Evolutionary conservation across 2,797 vertebrate species (phyloP).

Genomic region (Onychomys torridus): DNA sequence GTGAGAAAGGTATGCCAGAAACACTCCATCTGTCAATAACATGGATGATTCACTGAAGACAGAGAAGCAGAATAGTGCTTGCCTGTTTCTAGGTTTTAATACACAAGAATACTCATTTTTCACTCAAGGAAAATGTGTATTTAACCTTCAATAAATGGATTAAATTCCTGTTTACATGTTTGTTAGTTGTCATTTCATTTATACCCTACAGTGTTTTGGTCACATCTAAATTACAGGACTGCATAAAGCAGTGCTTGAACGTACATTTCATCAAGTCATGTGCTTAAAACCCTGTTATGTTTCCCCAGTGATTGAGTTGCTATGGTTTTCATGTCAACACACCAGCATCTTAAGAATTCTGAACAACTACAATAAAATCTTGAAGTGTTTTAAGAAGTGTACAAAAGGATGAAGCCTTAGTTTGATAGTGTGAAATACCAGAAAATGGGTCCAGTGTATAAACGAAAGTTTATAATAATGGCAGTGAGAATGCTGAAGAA

Average conservation of each 20-base stretch:
- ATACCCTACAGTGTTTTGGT: background rate
- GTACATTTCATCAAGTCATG: background rate
- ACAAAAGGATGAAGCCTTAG: background rate
- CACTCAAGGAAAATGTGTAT: background rate
- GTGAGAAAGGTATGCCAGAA: conserved; percentile 48
- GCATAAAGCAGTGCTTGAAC: background rate
- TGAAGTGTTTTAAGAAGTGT: conserved; percentile 36
- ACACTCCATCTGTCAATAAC: conserved; percentile 24
- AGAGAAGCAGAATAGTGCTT: background rate
- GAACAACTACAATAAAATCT: background rate
- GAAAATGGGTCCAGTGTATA: background rate
- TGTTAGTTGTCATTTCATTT: background rate
- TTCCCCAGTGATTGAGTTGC: background rate
- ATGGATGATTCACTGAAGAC: background rate
- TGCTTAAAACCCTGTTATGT: background rate
- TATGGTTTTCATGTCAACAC: background rate
- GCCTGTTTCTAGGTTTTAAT: background rate
- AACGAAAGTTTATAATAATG: conserved; percentile 26
- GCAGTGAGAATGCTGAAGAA: background rate
- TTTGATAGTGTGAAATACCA: background rate
- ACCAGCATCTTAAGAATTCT: conserved; percentile 12
- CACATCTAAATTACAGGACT: conserved; percentile 1
- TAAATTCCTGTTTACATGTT: background rate
- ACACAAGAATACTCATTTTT: conserved; percentile 3
- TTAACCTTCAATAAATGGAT: background rate